These are phyloP conservation scores for Pampus argenteus DNA, from an alignment of 2,797 vertebrate genomes.

Conservation along the genomic window DNA sequence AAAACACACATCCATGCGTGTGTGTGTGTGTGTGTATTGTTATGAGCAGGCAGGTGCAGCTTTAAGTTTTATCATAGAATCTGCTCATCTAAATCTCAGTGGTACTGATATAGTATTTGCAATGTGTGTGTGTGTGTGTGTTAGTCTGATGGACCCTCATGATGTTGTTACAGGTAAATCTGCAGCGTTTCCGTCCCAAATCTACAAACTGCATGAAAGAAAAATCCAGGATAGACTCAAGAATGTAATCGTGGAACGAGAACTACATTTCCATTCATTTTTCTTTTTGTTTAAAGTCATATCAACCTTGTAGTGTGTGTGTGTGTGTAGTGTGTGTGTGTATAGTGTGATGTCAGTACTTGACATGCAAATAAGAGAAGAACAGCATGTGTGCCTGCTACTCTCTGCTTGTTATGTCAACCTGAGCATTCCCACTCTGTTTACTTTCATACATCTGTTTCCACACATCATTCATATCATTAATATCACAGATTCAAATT, in stretches of 20 bases:
- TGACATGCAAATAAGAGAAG: conserved; percentile 3
- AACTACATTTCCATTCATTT: neutral
- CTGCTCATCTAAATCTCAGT: no score
- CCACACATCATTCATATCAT: no score
- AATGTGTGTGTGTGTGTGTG: conserved; percentile 10
- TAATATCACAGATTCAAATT: neutral
- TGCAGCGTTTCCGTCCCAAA: conserved; percentile 7
- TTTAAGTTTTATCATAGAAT: neutral
- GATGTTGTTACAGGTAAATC: neutral
- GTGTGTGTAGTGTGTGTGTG: no score
- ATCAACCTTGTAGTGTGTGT: neutral
- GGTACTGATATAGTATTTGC: no score
- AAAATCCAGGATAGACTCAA: neutral
- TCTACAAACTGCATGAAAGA: neutral
- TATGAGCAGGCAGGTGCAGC: conserved; percentile 2
- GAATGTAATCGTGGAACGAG: no score
- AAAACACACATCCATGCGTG: neutral
- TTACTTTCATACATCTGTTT: conserved; percentile 27
- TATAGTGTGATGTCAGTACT: no score
- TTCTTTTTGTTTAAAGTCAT: neutral
- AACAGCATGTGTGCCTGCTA: neutral
- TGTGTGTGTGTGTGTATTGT: conserved; percentile 24
- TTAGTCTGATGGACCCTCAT: conserved; percentile 5
- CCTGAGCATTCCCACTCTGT: conserved; percentile 21
- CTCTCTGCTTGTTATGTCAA: conserved; percentile 7